Evolutionary conservation across 2,888 invertebrate genomes (phyloP).

Genomic region (Plagiodera versicolora): DNA sequence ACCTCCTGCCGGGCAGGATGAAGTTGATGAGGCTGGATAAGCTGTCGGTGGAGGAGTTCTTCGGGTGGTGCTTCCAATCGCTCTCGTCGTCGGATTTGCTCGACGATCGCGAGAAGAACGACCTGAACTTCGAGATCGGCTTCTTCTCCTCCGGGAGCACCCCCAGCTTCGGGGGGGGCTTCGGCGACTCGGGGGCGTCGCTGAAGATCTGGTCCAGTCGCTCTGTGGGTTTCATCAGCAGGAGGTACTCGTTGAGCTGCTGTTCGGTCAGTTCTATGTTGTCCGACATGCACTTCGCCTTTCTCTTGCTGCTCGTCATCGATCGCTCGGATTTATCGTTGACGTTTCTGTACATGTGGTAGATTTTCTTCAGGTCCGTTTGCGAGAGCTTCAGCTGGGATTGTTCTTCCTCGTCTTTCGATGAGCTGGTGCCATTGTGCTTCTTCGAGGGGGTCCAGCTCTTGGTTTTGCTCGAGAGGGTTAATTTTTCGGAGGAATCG

Average conservation of each 20-base stretch:
- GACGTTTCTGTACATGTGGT: constrained; percentile 42
- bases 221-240: constrained; percentile 47
- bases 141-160: constrained; percentile 43
- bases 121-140: constrained; percentile 42
- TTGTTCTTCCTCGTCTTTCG: constrained; percentile 20
- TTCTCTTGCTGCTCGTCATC: constrained; percentile 36
- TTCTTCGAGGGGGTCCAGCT: constrained; percentile 55
- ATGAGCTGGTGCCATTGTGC: constrained; percentile 16
- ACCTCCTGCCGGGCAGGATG: constrained; percentile 43
- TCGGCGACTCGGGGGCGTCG: constrained; percentile 39
- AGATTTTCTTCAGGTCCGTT: constrained; percentile 42
- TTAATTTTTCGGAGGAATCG: constrained; percentile 60
- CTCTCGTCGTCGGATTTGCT: constrained; percentile 51
- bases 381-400: constrained; percentile 33
- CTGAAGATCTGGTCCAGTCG: constrained; percentile 41
- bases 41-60: constrained; percentile 47
- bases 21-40: constrained; percentile 48
- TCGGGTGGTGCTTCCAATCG: constrained; percentile 40
- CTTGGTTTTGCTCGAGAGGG: constrained; percentile 37
- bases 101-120: constrained; percentile 36
- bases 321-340: constrained; percentile 30
- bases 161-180: constrained; percentile 34
- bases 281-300: constrained; percentile 41
- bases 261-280: constrained; percentile 48
- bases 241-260: constrained; percentile 50